These are phyloP conservation scores for Elgaria multicarinata DNA, from an alignment of 2,113 vertebrate genomes.

Conservation along the genomic window DNA sequence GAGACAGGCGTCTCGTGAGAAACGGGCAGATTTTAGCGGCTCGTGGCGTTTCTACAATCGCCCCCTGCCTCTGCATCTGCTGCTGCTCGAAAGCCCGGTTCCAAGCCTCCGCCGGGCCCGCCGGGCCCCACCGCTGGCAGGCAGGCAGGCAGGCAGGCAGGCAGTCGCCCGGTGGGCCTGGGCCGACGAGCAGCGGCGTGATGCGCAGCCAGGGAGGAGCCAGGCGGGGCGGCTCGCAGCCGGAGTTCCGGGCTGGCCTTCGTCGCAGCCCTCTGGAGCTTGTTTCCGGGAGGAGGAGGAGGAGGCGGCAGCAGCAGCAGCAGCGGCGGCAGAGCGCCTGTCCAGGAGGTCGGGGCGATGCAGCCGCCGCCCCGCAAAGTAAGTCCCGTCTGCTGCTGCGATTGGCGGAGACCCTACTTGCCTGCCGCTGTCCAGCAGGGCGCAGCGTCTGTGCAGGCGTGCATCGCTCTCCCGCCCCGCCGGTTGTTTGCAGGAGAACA, in stretches of 20 bases:
- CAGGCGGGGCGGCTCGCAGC: background rate
- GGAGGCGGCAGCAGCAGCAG: no score
- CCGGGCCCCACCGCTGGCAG: background rate
- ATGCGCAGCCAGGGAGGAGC: background rate
- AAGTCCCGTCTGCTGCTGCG: conserved; percentile 39
- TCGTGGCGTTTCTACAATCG: no score
- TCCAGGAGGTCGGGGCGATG: conserved; percentile 56
- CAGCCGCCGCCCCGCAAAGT: conserved; percentile 82
- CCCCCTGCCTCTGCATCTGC: no score
- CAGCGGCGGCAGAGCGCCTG: no score
- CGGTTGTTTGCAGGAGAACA: background rate
- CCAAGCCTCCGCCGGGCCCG: background rate
- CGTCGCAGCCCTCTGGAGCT: background rate
- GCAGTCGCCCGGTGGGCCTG: accelerated
- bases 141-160: accelerated
- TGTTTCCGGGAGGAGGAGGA: background rate
- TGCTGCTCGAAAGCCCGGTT: no score
- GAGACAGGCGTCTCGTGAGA: background rate
- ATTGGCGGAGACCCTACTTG: background rate
- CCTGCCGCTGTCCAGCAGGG: background rate
- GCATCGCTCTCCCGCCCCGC: no score
- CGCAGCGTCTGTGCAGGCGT: no score
- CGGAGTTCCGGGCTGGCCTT: background rate
- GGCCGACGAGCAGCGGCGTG: background rate
- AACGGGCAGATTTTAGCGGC: background rate